phyloP scores from a whole-genome alignment of 2,888 invertebrate species.

The Margaritifera margaritifera region DNA sequence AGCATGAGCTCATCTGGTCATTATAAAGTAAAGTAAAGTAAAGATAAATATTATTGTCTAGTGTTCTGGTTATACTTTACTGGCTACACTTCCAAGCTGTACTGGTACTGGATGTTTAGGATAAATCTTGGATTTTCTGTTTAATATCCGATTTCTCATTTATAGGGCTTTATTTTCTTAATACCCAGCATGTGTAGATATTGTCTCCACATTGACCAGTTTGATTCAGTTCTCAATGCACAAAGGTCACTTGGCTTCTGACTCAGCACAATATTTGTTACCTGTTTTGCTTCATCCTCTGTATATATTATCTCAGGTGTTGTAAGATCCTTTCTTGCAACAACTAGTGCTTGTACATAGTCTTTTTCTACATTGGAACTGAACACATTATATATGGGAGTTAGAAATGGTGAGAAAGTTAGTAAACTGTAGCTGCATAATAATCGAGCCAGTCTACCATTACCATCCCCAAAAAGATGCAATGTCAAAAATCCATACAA shows the following conservation, averaged over 20 bases:
- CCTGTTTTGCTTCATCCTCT: neutral
- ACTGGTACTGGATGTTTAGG: too few species aligned
- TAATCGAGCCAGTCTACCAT: constrained; percentile 12
- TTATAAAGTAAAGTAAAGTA: too few species aligned
- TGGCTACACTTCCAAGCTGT: too few species aligned
- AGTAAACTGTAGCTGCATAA: constrained; percentile 12
- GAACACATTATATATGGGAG: constrained; percentile 18
- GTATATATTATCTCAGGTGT: neutral
- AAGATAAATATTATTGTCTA: too few species aligned
- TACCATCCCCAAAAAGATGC: constrained; percentile 18
- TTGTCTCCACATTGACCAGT: constrained; percentile 11
- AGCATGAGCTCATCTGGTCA: too few species aligned
- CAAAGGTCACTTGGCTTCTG: constrained; percentile 11
- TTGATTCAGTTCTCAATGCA: constrained; percentile 12
- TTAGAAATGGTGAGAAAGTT: constrained; percentile 17
- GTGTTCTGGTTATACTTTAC: too few species aligned
- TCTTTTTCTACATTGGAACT: constrained; percentile 8
- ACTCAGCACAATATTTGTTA: neutral
- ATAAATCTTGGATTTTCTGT: neutral
- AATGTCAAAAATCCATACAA: constrained; percentile 9
- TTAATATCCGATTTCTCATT: neutral
- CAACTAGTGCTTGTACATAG: constrained; percentile 13
- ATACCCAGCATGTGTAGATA: neutral
- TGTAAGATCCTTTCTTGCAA: constrained; percentile 1
- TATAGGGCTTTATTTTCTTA: neutral